Conservation (phyloP, 1,140 invertebrate species). For the Eurosta solidaginis region DNA sequence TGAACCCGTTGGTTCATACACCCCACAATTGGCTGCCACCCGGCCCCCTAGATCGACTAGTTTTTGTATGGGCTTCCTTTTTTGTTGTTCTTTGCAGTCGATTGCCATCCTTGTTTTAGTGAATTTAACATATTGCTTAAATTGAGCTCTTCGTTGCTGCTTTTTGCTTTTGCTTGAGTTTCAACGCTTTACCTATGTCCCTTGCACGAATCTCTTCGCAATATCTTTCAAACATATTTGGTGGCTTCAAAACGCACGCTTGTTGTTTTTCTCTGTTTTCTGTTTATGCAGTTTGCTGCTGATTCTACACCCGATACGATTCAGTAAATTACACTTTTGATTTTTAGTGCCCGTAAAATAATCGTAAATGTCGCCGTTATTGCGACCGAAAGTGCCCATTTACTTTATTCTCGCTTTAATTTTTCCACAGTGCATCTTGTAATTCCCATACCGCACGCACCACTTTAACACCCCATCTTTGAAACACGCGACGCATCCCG, state of each 20-base stretch:
- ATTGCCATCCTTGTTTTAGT: conserved; percentile 8
- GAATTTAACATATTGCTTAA: background rate
- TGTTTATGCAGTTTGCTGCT: background rate
- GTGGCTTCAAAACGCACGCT: background rate
- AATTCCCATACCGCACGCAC: background rate
- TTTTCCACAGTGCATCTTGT: conserved; percentile 49
- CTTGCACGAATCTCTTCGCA: background rate
- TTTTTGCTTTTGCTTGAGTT: background rate
- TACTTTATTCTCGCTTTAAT: conserved; percentile 41
- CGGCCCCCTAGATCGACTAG: background rate
- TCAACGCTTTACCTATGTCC: background rate
- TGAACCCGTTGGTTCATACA: background rate
- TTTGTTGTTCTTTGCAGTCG: background rate
- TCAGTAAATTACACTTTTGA: conserved; percentile 60
- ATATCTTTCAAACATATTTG: conserved; percentile 4
- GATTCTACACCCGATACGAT: conserved; percentile 37
- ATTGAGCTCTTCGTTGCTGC: background rate
- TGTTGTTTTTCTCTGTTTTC: background rate
- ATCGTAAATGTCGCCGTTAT: conserved; percentile 60
- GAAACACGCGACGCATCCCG: background rate
- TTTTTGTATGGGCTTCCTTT: conserved; percentile 5
- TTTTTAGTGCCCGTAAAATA: conserved; percentile 60
- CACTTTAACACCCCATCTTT: background rate
- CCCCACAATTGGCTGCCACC: background rate
- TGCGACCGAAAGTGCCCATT: conserved; percentile 58